phyloP scores from a whole-genome alignment of 1,140 invertebrate genomes.

The Macrosteles quadrilineatus region DNA sequence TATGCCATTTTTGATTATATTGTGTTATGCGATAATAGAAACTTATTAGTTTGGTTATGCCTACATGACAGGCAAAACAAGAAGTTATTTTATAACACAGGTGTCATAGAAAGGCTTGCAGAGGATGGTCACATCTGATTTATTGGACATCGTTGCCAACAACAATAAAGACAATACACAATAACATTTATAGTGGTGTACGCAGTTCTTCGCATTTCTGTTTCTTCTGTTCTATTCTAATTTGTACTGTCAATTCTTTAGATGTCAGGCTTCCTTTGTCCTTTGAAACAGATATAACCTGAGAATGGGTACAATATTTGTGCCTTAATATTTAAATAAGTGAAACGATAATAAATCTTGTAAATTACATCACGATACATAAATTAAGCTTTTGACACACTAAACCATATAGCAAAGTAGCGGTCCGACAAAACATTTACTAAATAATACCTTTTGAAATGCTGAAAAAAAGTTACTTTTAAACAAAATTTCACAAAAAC shows the following conservation, averaged over 20 bases:
- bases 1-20: no score
- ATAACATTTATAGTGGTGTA: slow-evolving; percentile 13
- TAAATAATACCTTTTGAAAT: no score
- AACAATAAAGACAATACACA: slow-evolving; percentile 20
- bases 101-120: no score
- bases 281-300: slow-evolving; percentile 11
- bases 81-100: no score
- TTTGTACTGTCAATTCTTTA: slow-evolving; percentile 21
- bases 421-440: no score
- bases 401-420: no score
- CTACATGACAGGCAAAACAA: no score
- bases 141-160: slow-evolving; percentile 18
- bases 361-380: not conserved
- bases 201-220: not conserved
- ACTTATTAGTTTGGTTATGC: no score
- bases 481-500: no score
- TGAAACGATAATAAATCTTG: slow-evolving; percentile 7
- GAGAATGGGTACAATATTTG: slow-evolving; percentile 1
- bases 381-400: not conserved
- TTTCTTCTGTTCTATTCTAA: not conserved
- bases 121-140: not conserved
- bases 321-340: not conserved
- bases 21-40: no score
- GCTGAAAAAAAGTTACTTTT: no score
- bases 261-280: not conserved